Percentiles rank a stretch among this genome's conserved stretches.
Conservation (phyloP, 2,797 vertebrate species). For the Anguilla marmorata region DNA sequence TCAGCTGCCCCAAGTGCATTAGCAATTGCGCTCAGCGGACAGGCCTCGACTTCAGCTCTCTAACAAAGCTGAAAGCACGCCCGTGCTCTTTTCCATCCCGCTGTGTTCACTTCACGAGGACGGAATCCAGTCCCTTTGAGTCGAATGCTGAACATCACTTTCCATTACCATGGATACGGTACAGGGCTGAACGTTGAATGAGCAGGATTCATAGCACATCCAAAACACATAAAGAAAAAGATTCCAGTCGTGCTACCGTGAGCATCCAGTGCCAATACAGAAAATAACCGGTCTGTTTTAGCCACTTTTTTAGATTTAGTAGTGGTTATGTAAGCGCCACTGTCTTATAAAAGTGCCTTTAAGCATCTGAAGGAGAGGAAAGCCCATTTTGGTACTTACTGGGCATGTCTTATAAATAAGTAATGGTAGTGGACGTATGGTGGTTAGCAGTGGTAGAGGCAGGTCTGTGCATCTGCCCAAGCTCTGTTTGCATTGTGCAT, state of each 20-base stretch:
- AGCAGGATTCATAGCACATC: conserved; percentile 46
- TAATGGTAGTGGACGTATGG: conserved; percentile 80
- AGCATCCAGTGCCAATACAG: conserved; percentile 55
- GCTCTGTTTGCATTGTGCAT: conserved; percentile 83
- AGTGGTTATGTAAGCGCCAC: conserved; percentile 76
- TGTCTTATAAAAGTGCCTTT: conserved; percentile 75
- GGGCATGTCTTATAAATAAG: conserved; percentile 79
- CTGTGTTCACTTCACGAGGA: background rate
- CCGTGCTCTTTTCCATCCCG: background rate
- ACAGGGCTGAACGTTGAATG: conserved; percentile 48
- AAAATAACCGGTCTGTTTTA: conserved; percentile 70
- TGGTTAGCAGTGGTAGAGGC: conserved; percentile 76
- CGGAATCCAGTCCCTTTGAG: background rate
- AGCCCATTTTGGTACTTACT: conserved; percentile 77
- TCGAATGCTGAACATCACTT: conserved; percentile 44
- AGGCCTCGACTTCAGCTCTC: background rate
- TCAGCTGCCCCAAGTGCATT: background rate
- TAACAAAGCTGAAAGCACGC: background rate
- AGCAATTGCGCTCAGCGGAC: background rate
- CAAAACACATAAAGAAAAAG: conserved; percentile 63
- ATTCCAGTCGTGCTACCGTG: conserved; percentile 46
- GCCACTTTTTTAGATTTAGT: conserved; percentile 49
- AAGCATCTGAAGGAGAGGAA: conserved; percentile 66
- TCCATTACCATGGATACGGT: conserved; percentile 55
- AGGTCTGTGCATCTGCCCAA: conserved; percentile 75